Percentiles rank a stretch among this genome's conserved stretches.
Evolutionary conservation across 1,140 invertebrate genomes (phyloP).

Genomic region (Drosophila gunungcola): DNA sequence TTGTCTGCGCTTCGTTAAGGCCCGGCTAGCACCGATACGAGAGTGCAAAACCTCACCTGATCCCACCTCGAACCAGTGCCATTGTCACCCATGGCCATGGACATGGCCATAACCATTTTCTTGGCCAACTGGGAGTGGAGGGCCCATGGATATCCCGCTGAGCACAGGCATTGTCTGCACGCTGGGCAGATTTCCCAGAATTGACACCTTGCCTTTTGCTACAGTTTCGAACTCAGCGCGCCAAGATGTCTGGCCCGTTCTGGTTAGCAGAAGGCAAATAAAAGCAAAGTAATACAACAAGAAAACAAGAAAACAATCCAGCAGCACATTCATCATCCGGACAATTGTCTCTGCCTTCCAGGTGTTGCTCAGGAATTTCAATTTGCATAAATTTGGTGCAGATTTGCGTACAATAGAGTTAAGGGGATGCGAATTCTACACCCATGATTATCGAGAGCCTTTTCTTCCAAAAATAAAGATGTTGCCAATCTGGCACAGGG

Average conservation of each 20-base stretch:
- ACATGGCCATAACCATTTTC: constrained; percentile 61
- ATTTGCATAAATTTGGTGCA: constrained; percentile 80
- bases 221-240: constrained; percentile 65
- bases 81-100: constrained; percentile 52
- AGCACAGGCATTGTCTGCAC: constrained; percentile 50
- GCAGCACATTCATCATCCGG: constrained; percentile 65
- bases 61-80: constrained; percentile 41
- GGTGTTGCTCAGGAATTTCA: constrained; percentile 77
- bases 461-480: constrained; percentile 39
- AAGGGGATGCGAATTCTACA: constrained; percentile 13
- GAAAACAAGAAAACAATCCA: constrained; percentile 30
- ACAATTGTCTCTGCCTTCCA: constrained; percentile 56
- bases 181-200: constrained; percentile 77
- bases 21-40: not conserved
- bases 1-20: constrained; percentile 75
- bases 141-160: constrained; percentile 47
- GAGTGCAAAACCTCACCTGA: not conserved
- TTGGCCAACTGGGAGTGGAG: constrained; percentile 42
- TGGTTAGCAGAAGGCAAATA: constrained; percentile 6
- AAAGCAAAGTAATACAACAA: constrained; percentile 7
- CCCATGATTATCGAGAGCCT: constrained; percentile 31
- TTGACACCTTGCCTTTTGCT: constrained; percentile 76
- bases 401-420: constrained; percentile 76
- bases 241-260: constrained; percentile 66
- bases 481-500: constrained; percentile 7